Base-by-base conservation (phyloP, 23 tunicate genomes). In the Trididemnum miniatum region DNA sequence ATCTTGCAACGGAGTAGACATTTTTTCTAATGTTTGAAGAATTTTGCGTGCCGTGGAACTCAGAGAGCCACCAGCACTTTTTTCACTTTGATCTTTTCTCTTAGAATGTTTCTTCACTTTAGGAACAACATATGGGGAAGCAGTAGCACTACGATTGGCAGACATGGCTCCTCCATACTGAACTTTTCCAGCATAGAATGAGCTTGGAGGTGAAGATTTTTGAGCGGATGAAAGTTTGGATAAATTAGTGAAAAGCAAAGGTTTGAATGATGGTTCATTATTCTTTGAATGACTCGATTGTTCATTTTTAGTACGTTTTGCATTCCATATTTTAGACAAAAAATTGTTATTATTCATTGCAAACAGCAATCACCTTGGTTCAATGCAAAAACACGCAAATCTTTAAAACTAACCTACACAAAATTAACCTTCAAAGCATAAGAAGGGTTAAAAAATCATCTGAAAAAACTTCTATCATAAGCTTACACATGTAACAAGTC, bases 1-100 rank as follows among this genome's bases (percentile, higher is more conserved):
- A 31, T 77, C 82, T 51, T 38, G 82, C 65, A 77, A 33, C 2
- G 82, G 82, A 51, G 82, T 77, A 52, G 82, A 77, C 82, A 77
- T 77, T 54, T 77, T 77, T 54, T 77, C 82, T 54, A 77, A 30
- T 2, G 82, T 54, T 33, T 52, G 67, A 4, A 77, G 30, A 18
- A 77, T 77, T 77, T 54, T 77, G 2, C 82, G 66, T 24, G 82
- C 82, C 28, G 82, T 77, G 29, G 82, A 77, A 30, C 82, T 77
- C 38, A 77, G 27, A 26, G 82, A 9, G 30, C 82, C 82, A 28
- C 24, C 20, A 20, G 29, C 2, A 25, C 59, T 37, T 38, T 38
- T 37, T 2, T 20, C 20, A 39, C 2, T 30, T 7, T 20, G 20
- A 2, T 39, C 38, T 24, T 2, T 20, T 37, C 20, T 15, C 29